Conservation (phyloP, 2,113 vertebrate species). For the Helogale parvula region DNA sequence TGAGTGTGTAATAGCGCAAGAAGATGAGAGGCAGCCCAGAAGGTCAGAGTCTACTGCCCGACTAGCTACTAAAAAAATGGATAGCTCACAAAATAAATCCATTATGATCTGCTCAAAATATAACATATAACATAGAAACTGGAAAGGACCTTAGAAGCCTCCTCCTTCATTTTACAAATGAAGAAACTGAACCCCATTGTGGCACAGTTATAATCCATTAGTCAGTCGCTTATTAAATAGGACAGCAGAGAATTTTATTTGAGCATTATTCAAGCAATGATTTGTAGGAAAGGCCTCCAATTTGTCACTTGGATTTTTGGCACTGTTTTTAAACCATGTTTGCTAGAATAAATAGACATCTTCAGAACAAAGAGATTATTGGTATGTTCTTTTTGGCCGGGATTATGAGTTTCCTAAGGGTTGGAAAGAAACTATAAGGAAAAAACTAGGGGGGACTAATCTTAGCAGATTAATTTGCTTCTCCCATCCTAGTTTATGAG, state of each 20-base stretch:
- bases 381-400: neutral
- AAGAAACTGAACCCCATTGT: neutral
- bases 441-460: slow-evolving; percentile 79
- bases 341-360: slow-evolving; percentile 3
- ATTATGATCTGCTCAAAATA: slow-evolving; percentile 1
- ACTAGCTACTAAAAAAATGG: neutral
- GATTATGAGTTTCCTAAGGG: slow-evolving; percentile 24
- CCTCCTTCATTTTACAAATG: neutral
- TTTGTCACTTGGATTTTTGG: slow-evolving; percentile 12
- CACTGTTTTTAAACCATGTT: neutral
- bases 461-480: slow-evolving; percentile 86
- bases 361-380: slow-evolving; percentile 32
- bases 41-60: neutral
- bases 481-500: slow-evolving; percentile 83
- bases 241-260: neutral
- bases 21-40: neutral
- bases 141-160: neutral
- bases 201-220: neutral
- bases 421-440: slow-evolving; percentile 62
- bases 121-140: neutral
- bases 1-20: neutral
- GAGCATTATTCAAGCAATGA: neutral
- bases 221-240: neutral
- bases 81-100: neutral
- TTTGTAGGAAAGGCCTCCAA: neutral